Conservation (phyloP, 2,888 invertebrate genomes). For the Sinodicranocentrus sp. region DNA sequence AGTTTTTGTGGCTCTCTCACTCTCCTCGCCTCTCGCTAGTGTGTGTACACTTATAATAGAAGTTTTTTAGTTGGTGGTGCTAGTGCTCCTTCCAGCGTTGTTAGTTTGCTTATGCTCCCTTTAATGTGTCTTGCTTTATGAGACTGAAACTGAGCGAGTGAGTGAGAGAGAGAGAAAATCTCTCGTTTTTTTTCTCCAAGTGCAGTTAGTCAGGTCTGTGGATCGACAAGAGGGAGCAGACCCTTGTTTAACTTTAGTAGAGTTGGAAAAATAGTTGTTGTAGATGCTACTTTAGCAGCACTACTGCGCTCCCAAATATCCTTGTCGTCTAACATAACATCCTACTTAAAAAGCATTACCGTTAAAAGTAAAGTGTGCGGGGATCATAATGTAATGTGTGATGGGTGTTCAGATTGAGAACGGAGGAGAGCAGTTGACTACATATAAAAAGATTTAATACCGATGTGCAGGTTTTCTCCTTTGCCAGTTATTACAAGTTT, state of each 20-base stretch:
- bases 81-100: conserved; percentile 21
- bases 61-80: conserved; percentile 5
- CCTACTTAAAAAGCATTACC: conserved; percentile 27
- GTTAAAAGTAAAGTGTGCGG: conserved; percentile 27
- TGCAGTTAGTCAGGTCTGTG: conserved; percentile 35
- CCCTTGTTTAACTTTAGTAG: conserved; percentile 39
- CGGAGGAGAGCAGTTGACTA: background rate
- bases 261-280: background rate
- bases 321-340: background rate
- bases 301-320: background rate
- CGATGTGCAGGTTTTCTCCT: background rate
- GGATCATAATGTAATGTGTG: background rate
- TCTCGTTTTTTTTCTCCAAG: conserved; percentile 15
- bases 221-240: conserved; percentile 14
- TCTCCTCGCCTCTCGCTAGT: conserved; percentile 5
- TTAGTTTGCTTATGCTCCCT: conserved; percentile 39
- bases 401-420: background rate
- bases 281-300: background rate
- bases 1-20: conserved; percentile 24
- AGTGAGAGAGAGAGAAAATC: too few relatives aligned
- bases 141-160: too few relatives aligned
- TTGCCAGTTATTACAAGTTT: background rate
- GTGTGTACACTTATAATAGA: conserved; percentile 24
- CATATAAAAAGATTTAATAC: conserved; percentile 10
- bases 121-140: conserved; percentile 36